Percentiles rank a stretch among this genome's conserved stretches.
Evolutionary conservation across 1,140 invertebrate species (phyloP).

Genomic region (Drosophila lini): DNA sequence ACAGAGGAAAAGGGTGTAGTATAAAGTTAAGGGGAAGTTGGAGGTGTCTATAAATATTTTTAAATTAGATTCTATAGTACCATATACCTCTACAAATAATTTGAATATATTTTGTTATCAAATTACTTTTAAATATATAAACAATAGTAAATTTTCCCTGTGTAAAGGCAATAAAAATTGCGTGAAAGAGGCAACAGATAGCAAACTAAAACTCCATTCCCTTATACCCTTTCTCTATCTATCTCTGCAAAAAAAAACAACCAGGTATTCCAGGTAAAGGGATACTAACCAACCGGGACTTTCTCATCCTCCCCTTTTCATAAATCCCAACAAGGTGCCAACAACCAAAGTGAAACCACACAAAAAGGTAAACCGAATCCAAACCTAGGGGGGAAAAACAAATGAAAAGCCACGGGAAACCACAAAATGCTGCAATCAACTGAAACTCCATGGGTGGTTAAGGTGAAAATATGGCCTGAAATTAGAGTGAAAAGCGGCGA

Average conservation of each 20-base stretch:
- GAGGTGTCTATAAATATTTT: no score
- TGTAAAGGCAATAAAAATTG: neutral
- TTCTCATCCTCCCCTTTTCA: constrained; percentile 17
- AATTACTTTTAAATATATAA: neutral
- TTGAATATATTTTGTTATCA: neutral
- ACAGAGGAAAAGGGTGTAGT: constrained; percentile 2
- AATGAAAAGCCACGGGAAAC: constrained; percentile 50
- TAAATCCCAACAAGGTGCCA: constrained; percentile 43
- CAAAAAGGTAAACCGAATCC: constrained; percentile 55
- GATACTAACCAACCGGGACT: constrained; percentile 32
- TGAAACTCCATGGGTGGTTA: constrained; percentile 44
- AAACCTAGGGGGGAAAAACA: constrained; percentile 12
- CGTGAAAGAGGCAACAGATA: constrained; percentile 1
- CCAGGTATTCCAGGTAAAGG: constrained; percentile 50
- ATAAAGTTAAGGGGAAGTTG: neutral
- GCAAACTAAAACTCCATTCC: neutral
- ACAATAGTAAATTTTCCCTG: neutral
- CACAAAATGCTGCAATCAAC: constrained; percentile 65
- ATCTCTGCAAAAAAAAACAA: constrained; percentile 8
- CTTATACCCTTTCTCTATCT: neutral
- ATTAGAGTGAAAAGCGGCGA: constrained; percentile 20
- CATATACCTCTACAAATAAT: neutral
- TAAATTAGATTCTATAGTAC: no score
- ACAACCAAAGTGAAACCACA: constrained; percentile 60
- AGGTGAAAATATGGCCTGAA: constrained; percentile 37